phyloP scores from a whole-genome alignment of 1,140 invertebrate species.

The Atta texana region DNA sequence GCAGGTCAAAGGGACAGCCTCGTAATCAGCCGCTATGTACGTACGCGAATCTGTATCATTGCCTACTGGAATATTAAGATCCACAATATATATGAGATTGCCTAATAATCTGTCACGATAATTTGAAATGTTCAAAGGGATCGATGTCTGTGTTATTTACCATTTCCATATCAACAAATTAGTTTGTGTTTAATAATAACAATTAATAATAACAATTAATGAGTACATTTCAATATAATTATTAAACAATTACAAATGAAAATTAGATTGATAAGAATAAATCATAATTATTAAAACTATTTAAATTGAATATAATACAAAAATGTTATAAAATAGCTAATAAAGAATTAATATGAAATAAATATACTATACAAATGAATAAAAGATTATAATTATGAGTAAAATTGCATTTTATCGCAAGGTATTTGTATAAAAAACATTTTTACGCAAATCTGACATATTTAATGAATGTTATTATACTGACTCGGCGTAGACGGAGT shows the following conservation, averaged over 20 bases:
- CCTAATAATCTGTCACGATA: slow-evolving; percentile 39
- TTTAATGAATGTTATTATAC: slow-evolving; percentile 49
- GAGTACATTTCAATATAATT: background rate
- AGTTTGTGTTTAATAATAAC: slow-evolving; percentile 11
- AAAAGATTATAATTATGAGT: slow-evolving; percentile 7
- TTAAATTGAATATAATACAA: background rate
- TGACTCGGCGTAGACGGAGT: background rate
- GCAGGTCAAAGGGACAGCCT: slow-evolving; percentile 47
- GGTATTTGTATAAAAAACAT: background rate
- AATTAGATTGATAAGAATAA: too few relatives aligned
- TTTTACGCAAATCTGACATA: slow-evolving; percentile 26
- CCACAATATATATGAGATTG: slow-evolving; percentile 50
- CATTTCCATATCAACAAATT: background rate
- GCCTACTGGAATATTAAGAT: slow-evolving; percentile 55
- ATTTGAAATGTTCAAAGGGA: slow-evolving; percentile 42
- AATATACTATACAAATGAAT: background rate
- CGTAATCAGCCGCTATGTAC: slow-evolving; percentile 43
- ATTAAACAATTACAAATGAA: too few relatives aligned
- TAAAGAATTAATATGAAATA: background rate
- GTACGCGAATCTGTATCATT: slow-evolving; percentile 38
- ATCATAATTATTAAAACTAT: background rate
- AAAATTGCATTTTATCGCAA: slow-evolving; percentile 22
- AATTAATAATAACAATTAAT: slow-evolving; percentile 27
- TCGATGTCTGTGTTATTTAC: slow-evolving; percentile 12
- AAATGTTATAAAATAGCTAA: slow-evolving; percentile 7